A percentile compares a stretch with the other conserved stretches of the same genome.
These are phyloP conservation scores for Botia almorhae DNA, from an alignment of 2,797 vertebrate genomes.

Conservation along the genomic window DNA sequence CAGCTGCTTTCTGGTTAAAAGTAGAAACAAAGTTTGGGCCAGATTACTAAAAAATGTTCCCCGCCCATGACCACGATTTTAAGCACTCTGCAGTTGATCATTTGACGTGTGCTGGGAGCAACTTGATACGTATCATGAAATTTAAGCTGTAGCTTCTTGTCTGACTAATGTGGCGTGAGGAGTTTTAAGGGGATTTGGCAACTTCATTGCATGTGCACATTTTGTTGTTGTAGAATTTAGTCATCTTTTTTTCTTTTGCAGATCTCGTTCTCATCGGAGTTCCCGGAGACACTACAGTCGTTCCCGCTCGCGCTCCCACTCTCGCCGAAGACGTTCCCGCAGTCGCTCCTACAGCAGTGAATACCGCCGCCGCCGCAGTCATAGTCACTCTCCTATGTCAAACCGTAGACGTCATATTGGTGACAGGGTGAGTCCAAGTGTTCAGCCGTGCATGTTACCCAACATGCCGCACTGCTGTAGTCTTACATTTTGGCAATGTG, in stretches of 20 bases:
- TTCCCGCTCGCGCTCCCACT: slow-evolving; percentile 89
- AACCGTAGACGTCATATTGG: slow-evolving; percentile 92
- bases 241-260: slow-evolving; percentile 57
- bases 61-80: slow-evolving; percentile 14
- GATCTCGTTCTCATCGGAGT: slow-evolving; percentile 90
- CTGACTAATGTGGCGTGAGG: slow-evolving; percentile 16
- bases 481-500: not conserved
- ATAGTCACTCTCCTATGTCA: slow-evolving; percentile 96
- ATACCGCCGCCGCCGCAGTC: slow-evolving; percentile 85
- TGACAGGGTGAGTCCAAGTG: slow-evolving; percentile 82
- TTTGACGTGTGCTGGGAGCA: slow-evolving; percentile 17
- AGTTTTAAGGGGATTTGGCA: slow-evolving; percentile 2
- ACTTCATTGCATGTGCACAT: not conserved
- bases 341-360: slow-evolving; percentile 93
- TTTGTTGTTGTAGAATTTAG: slow-evolving; percentile 2
- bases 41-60: not conserved
- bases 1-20: slow-evolving; percentile 30
- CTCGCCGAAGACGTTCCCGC: slow-evolving; percentile 84
- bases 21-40: slow-evolving; percentile 31
- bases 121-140: slow-evolving; percentile 28
- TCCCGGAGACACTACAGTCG: slow-evolving; percentile 90
- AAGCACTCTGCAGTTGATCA: slow-evolving; percentile 32
- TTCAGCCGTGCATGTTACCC: not conserved
- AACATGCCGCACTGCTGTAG: too few species aligned
- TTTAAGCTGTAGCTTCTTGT: slow-evolving; percentile 15